A percentile compares a stretch with the other conserved stretches of the same genome.
phyloP scores from a whole-genome alignment of 2,113 vertebrate species.

The Stercorarius parasiticus region DNA sequence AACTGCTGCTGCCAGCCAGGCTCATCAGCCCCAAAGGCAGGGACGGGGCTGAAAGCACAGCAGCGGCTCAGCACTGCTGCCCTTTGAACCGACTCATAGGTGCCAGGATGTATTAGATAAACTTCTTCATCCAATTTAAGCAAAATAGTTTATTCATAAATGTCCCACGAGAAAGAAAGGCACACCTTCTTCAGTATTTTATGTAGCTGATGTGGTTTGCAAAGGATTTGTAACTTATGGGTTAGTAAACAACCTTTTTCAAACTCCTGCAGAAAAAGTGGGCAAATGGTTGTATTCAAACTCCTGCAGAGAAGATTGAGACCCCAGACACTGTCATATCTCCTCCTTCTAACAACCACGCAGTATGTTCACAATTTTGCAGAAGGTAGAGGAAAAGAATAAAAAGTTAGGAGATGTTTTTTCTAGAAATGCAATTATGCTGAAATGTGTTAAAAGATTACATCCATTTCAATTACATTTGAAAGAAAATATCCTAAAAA shows the following conservation, averaged over 20 bases:
- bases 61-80: background rate
- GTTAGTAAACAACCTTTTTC: background rate
- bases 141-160: constrained; percentile 17
- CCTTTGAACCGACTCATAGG: background rate
- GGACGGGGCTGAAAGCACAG: background rate
- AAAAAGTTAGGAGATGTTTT: background rate
- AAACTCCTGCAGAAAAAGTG: background rate
- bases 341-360: background rate
- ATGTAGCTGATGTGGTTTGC: background rate
- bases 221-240: background rate
- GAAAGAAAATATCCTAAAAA: background rate
- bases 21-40: background rate
- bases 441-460: background rate
- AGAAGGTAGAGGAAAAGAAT: background rate
- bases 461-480: background rate
- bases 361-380: background rate
- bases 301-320: background rate
- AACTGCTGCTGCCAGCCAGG: background rate
- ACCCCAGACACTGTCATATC: background rate
- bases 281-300: background rate
- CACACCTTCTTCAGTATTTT: constrained; percentile 11
- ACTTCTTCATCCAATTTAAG: constrained; percentile 6
- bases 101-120: background rate
- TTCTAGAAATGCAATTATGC: background rate
- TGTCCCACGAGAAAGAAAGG: background rate